Conservation (phyloP, 1,140 invertebrate genomes). For the Magallana angulata region DNA sequence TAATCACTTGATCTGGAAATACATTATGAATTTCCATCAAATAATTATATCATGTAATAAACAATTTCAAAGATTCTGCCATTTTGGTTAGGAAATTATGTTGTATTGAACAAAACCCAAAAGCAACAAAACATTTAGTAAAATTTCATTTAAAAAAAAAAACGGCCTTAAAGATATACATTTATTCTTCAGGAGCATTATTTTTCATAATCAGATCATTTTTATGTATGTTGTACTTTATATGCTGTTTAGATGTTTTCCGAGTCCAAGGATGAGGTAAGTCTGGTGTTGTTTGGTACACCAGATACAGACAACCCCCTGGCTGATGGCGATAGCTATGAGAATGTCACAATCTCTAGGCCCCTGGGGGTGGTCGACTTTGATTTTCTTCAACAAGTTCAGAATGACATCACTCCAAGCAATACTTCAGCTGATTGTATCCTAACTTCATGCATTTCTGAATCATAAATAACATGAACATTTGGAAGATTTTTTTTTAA, state of each 20-base stretch:
- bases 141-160: too few relatives aligned
- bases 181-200: too few relatives aligned
- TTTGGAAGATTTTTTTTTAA: too few relatives aligned
- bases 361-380: conserved; percentile 78
- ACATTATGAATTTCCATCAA: not conserved
- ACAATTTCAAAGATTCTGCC: too few relatives aligned
- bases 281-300: conserved; percentile 80
- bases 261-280: conserved; percentile 81
- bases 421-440: conserved; percentile 79
- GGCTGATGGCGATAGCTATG: conserved; percentile 77
- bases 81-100: not conserved
- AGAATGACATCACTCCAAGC: conserved; percentile 76
- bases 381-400: conserved; percentile 79
- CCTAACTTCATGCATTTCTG: conserved; percentile 52
- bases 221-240: too few relatives aligned
- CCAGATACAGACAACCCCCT: conserved; percentile 80
- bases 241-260: conserved; percentile 79
- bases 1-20: too few relatives aligned
- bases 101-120: not conserved
- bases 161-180: too few relatives aligned
- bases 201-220: too few relatives aligned
- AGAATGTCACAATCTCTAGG: conserved; percentile 78
- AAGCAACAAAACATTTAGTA: too few relatives aligned
- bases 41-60: not conserved
- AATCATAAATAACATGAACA: too few relatives aligned